These are phyloP conservation scores for Andricus quercusramuli DNA, from an alignment of 2,888 invertebrate species.

Conservation along the genomic window DNA sequence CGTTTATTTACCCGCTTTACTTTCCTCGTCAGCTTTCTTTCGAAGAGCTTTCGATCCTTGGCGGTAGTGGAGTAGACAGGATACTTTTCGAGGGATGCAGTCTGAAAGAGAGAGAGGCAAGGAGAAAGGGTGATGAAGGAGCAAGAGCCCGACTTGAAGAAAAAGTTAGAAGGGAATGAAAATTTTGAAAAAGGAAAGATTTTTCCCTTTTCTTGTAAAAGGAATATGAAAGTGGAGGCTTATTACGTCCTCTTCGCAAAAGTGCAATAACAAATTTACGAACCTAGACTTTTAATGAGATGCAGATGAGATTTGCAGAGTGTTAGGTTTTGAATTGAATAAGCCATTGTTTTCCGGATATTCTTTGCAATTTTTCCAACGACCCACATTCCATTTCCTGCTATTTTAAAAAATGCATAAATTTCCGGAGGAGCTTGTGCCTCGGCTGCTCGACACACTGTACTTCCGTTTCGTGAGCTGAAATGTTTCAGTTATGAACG, in stretches of 20 bases:
- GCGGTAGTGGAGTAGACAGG: not conserved
- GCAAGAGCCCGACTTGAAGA: not conserved
- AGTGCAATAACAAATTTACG: not conserved
- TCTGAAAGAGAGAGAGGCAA: not conserved
- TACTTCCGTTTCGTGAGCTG: conserved; percentile 20
- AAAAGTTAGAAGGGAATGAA: not conserved
- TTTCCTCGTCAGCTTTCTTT: not conserved
- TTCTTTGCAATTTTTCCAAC: conserved; percentile 23
- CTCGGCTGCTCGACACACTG: conserved; percentile 24
- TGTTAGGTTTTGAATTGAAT: conserved; percentile 9
- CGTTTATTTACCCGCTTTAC: not conserved
- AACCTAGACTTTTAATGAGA: conserved; percentile 5
- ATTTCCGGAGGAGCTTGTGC: conserved; percentile 36
- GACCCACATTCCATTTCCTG: not conserved
- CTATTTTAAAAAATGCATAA: conserved; percentile 36
- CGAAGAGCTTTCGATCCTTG: not conserved
- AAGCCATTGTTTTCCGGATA: conserved; percentile 20
- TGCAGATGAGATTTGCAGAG: not conserved
- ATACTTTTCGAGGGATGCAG: not conserved
- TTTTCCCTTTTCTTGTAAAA: not conserved
- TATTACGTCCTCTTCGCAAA: not conserved
- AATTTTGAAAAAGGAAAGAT: not conserved
- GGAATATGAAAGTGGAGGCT: not conserved
- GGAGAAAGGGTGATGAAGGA: not conserved
- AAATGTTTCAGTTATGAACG: conserved; percentile 28